These are phyloP conservation scores for Nipponia nippon DNA, from an alignment of 2,113 vertebrate species.

Conservation along the genomic window DNA sequence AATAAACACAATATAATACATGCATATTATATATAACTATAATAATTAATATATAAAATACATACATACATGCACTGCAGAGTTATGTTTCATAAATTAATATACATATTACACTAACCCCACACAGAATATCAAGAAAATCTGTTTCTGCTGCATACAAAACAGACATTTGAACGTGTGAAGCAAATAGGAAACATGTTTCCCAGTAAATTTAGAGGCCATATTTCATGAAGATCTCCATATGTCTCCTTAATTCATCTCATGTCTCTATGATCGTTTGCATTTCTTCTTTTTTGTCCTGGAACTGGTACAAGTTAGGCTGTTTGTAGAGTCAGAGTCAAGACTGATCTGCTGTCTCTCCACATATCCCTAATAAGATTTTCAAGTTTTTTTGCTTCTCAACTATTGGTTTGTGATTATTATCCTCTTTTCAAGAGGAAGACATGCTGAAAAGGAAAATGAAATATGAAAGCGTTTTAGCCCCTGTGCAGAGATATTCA, in stretches of 20 bases:
- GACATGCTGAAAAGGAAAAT: background rate
- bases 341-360: background rate
- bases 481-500: background rate
- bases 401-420: background rate
- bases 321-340: background rate
- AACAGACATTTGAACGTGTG: constrained; percentile 13
- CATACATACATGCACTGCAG: background rate
- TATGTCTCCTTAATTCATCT: constrained; percentile 51
- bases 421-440: background rate
- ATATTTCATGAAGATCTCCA: constrained; percentile 20
- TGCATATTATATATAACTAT: background rate
- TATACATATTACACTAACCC: background rate
- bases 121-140: background rate
- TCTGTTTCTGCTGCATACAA: constrained; percentile 24
- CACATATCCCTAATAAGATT: background rate
- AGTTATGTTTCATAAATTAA: background rate
- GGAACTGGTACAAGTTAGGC: background rate
- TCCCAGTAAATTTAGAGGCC: background rate
- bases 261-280: background rate
- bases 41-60: background rate
- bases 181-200: constrained; percentile 65
- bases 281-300: background rate
- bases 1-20: background rate
- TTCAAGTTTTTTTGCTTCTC: background rate
- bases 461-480: background rate